Percentiles rank a stretch among this genome's conserved stretches.
Conservation (phyloP, 2,113 vertebrate genomes). For the Perognathus longimembris region DNA sequence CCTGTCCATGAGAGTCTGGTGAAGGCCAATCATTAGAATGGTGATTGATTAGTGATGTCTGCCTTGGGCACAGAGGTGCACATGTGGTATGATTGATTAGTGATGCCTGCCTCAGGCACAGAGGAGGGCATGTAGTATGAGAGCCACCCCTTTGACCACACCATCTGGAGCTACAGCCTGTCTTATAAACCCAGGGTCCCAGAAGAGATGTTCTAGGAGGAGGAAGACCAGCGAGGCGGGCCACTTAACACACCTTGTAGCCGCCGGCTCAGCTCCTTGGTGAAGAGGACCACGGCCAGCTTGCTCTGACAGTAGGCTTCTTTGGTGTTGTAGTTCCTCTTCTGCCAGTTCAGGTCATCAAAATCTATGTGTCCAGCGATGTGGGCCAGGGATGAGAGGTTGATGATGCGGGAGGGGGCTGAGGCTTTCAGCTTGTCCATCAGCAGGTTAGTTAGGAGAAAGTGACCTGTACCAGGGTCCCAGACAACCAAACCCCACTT, state of each 20-base stretch:
- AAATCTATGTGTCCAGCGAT: conserved; percentile 91
- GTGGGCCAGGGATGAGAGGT: conserved; percentile 92
- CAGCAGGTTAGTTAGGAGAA: conserved; percentile 92
- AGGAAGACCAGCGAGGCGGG: accelerated
- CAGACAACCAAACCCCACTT: too few relatives aligned
- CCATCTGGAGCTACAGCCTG: neutral
- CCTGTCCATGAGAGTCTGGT: neutral
- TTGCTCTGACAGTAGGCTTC: conserved; percentile 94
- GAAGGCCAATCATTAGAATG: neutral
- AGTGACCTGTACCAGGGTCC: conserved; percentile 87
- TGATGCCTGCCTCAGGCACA: neutral
- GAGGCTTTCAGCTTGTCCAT: conserved; percentile 91
- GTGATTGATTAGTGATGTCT: neutral
- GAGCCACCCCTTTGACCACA: neutral
- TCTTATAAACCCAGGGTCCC: neutral
- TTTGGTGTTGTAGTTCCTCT: conserved; percentile 91
- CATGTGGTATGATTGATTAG: too few relatives aligned
- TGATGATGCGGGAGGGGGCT: conserved; percentile 90
- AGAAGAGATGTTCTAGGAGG: neutral
- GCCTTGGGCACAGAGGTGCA: too few relatives aligned
- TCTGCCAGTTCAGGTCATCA: conserved; percentile 92
- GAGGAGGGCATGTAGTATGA: accelerated
- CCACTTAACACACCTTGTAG: conserved; percentile 84
- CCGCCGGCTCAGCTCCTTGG: conserved; percentile 89
- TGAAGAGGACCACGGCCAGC: conserved; percentile 91